phyloP scores from a whole-genome alignment of 2,888 invertebrate genomes.

The Octodonta nipae region DNA sequence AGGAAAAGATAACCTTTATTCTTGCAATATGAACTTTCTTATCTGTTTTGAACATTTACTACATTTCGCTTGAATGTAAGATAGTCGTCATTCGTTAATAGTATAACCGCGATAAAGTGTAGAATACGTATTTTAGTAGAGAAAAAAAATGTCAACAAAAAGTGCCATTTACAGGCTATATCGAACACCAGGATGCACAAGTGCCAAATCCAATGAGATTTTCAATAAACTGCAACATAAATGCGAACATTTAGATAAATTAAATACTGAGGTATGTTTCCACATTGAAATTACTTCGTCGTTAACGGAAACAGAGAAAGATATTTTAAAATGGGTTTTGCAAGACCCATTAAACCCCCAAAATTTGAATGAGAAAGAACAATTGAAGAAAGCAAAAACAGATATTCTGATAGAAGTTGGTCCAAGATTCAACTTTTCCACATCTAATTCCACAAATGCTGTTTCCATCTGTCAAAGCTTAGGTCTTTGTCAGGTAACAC shows the following conservation, averaged over 20 bases:
- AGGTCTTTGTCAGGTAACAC: conserved; percentile 56
- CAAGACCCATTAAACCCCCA: conserved; percentile 53
- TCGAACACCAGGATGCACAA: conserved; percentile 46
- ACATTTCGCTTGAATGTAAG: no score
- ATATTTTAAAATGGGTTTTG: conserved; percentile 65
- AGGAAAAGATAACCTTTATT: no score
- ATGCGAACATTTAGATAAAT: conserved; percentile 36
- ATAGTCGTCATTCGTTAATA: no score
- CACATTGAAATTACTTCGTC: conserved; percentile 53
- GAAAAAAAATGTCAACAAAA: conserved; percentile 14
- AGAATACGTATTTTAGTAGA: no score
- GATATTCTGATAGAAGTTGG: conserved; percentile 69
- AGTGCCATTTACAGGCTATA: conserved; percentile 43
- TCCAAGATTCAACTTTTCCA: conserved; percentile 87
- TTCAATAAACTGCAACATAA: conserved; percentile 40
- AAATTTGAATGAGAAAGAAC: conserved; percentile 42
- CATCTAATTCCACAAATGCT: conserved; percentile 90
- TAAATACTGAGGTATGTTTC: conserved; percentile 68
- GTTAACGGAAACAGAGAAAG: conserved; percentile 46
- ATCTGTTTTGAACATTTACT: no score
- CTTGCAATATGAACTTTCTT: no score
- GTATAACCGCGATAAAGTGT: no score
- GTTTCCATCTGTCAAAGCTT: conserved; percentile 85
- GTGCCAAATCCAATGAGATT: conserved; percentile 45
- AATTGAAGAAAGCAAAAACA: conserved; percentile 34